These are phyloP conservation scores for Chironex yamaguchii DNA, from an alignment of 30 jellyfish, hydroid and myxozoan genomes.

Conservation along the genomic window DNA sequence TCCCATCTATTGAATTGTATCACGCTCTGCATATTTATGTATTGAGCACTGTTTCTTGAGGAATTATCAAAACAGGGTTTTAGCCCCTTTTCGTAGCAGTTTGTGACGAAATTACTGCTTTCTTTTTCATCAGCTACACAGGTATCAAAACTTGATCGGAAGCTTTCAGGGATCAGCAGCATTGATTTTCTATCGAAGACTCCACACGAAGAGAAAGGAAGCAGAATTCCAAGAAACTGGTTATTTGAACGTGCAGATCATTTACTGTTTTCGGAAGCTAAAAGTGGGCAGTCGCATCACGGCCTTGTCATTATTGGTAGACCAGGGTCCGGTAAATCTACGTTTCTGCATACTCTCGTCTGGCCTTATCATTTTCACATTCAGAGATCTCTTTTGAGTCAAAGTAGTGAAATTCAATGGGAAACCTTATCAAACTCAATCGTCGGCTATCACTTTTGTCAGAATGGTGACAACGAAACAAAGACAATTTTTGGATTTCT, in stretches of 20 bases:
- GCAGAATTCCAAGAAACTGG: not conserved
- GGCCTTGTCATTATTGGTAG: constrained; percentile 33
- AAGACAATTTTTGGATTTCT: constrained; percentile 48
- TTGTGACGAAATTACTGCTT: too few species aligned
- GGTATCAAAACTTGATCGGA: not conserved
- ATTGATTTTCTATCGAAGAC: not conserved
- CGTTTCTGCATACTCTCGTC: constrained; percentile 42
- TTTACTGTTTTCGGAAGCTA: not conserved
- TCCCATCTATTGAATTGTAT: too few species aligned
- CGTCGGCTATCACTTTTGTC: constrained; percentile 63
- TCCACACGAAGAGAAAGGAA: not conserved
- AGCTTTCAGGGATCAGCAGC: not conserved
- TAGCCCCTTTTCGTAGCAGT: too few species aligned
- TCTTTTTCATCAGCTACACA: not conserved
- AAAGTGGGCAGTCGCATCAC: not conserved
- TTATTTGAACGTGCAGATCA: not conserved
- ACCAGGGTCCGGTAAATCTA: constrained; percentile 67
- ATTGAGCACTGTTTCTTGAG: too few species aligned
- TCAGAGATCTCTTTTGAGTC: not conserved
- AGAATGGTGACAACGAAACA: constrained; percentile 32
- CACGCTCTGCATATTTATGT: too few species aligned
- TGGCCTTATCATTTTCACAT: constrained; percentile 14
- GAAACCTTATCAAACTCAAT: constrained; percentile 49
- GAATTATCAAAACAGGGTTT: too few species aligned
- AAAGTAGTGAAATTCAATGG: constrained; percentile 17